Percentiles rank a stretch among this genome's conserved stretches.
phyloP scores from a whole-genome alignment of 2,113 vertebrate species.

The Nothoprocta perdicaria region DNA sequence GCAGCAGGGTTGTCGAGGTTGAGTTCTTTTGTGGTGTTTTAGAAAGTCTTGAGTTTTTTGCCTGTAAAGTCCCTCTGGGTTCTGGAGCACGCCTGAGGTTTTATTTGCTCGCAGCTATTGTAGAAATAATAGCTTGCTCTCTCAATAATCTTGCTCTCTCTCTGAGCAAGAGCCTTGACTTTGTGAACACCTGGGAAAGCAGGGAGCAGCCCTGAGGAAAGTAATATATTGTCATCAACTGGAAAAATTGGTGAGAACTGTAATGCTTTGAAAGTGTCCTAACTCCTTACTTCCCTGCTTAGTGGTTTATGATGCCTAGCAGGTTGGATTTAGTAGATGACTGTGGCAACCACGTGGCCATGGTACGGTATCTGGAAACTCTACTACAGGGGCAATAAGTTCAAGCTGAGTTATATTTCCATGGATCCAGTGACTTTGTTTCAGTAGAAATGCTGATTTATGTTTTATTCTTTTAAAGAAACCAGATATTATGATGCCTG shows the following conservation, averaged over 20 bases:
- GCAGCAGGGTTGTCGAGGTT: not conserved
- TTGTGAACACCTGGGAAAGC: not conserved
- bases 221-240: not conserved
- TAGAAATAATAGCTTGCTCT: not conserved
- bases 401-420: not conserved
- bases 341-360: not conserved
- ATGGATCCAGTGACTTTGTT: not conserved
- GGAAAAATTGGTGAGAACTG: not conserved
- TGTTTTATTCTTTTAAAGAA: not conserved
- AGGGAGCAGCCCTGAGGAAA: not conserved
- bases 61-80: not conserved
- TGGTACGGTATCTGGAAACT: slow-evolving; percentile 24
- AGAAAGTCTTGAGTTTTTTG: not conserved
- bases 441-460: not conserved
- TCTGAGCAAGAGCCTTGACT: not conserved
- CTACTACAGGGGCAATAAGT: not conserved
- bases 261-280: not conserved
- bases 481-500: not conserved
- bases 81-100: not conserved
- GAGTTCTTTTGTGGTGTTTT: not conserved
- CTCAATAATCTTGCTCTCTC: too few relatives aligned
- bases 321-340: not conserved
- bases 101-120: accelerated
- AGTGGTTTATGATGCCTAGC: not conserved
- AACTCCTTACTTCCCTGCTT: not conserved